Percentiles rank a stretch among this genome's conserved stretches.
Conservation (phyloP, 2,113 vertebrate genomes). For the Amazona vittata region DNA sequence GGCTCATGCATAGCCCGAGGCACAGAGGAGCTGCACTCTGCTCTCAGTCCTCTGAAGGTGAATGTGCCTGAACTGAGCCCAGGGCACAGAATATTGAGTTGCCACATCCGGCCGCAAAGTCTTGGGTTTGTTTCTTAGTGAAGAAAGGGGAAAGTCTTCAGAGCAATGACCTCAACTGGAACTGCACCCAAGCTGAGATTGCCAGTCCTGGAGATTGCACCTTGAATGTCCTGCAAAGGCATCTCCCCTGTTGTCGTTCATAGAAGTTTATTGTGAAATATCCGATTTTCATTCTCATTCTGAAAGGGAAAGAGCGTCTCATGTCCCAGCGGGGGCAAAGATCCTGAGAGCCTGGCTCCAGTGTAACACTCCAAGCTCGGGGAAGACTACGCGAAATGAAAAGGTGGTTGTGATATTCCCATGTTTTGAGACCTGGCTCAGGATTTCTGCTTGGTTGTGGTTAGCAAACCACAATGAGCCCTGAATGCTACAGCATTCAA, state of each 20-base stretch:
- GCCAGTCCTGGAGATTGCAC: background rate
- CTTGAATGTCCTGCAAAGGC: background rate
- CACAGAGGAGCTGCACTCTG: background rate
- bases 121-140: no score
- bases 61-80: background rate
- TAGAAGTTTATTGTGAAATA: background rate
- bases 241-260: background rate
- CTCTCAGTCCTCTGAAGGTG: background rate
- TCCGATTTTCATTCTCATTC: background rate
- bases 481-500: background rate
- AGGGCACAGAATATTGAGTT: background rate
- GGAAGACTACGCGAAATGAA: background rate
- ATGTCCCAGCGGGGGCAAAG: accelerated
- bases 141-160: background rate
- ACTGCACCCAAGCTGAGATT: background rate
- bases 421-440: background rate
- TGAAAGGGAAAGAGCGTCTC: background rate
- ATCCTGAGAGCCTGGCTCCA: background rate
- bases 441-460: background rate
- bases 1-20: background rate
- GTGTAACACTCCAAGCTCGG: background rate
- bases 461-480: background rate
- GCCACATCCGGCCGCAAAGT: background rate
- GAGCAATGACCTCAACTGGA: background rate
- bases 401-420: background rate